Evolutionary conservation across 2,888 invertebrate species (phyloP).

Genomic region (Agelastica alni): DNA sequence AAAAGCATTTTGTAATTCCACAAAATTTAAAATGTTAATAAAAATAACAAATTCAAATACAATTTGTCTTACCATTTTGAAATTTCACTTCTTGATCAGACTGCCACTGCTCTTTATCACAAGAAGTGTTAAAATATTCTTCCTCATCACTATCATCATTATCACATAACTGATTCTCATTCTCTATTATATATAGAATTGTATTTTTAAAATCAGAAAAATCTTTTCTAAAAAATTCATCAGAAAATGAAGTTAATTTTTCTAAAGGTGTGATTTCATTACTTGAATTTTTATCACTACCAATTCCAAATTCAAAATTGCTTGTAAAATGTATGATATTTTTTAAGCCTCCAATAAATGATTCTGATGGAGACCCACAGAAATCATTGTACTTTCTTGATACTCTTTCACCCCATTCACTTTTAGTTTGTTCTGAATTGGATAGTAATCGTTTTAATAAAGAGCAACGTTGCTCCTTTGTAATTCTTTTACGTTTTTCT

Average conservation of each 20-base stretch:
- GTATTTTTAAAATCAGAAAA: constrained; percentile 51
- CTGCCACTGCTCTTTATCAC: not conserved
- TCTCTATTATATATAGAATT: constrained; percentile 43
- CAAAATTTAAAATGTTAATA: not conserved
- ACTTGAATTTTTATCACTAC: constrained; percentile 45
- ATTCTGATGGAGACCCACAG: constrained; percentile 1
- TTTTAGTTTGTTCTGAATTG: constrained; percentile 34
- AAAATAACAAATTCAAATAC: not conserved
- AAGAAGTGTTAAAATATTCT: constrained; percentile 4
- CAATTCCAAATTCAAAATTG: constrained; percentile 52
- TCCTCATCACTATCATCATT: constrained; percentile 28
- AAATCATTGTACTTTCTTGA: not conserved
- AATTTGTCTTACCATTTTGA: not conserved
- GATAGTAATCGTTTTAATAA: constrained; percentile 50
- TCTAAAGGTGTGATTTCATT: constrained; percentile 49
- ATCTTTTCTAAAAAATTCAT: constrained; percentile 51
- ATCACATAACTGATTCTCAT: constrained; percentile 20
- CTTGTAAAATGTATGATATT: constrained; percentile 52
- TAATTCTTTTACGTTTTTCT: constrained; percentile 47
- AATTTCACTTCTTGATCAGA: not conserved
- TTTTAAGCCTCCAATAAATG: constrained; percentile 45
- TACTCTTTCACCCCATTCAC: constrained; percentile 35
- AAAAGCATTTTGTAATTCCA: no score
- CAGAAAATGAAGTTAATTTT: constrained; percentile 50
- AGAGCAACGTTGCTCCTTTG: constrained; percentile 53